Evolutionary conservation across 2,113 vertebrate species (phyloP).

Genomic region (Syngnathus typhle): DNA sequence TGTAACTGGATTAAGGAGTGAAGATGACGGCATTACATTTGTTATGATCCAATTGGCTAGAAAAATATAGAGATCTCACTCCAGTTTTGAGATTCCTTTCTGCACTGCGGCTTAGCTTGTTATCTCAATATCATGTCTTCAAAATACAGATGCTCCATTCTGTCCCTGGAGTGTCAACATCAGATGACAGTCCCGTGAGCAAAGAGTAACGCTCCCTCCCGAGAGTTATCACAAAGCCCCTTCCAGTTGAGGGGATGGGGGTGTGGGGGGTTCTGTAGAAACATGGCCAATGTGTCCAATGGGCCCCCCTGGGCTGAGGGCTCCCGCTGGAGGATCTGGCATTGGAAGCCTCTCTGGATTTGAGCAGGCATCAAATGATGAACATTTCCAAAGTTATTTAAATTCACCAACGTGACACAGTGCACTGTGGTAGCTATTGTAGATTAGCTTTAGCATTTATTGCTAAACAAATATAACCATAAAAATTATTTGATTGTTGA

Average conservation of each 20-base stretch:
- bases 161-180: background rate
- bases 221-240: background rate
- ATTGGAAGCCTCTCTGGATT: background rate
- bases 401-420: background rate
- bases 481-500: no score
- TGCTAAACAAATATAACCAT: no score
- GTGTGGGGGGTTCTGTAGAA: background rate
- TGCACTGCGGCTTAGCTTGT: background rate
- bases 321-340: background rate
- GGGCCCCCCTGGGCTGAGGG: background rate
- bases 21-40: no score
- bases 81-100: background rate
- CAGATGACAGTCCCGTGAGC: background rate
- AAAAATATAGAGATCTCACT: background rate
- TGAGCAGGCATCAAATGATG: background rate
- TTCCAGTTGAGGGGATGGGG: background rate
- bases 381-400: background rate
- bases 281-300: background rate
- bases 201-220: background rate
- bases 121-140: background rate
- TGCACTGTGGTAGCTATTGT: background rate
- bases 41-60: no score
- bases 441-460: no score
- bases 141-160: slow-evolving; percentile 4
- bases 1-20: no score